phyloP scores from a whole-genome alignment of 1,140 invertebrate species.

The Sminthurides bifidus region DNA sequence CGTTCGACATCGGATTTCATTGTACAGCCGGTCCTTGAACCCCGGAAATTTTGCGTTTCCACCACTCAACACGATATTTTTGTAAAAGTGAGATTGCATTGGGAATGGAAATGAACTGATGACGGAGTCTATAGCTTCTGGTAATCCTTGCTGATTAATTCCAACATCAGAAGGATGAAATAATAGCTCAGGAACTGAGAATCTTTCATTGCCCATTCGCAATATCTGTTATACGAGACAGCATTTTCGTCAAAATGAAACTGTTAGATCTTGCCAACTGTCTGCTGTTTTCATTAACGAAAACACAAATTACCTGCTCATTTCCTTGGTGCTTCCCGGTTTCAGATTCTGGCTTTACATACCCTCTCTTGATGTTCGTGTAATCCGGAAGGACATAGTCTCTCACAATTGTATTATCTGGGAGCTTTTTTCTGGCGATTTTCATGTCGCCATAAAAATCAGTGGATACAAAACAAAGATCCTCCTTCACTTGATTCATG shows the following conservation, averaged over 20 bases:
- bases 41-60: conserved; percentile 74
- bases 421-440: conserved; percentile 51
- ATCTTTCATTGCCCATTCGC: conserved; percentile 80
- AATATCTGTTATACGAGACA: conserved; percentile 50
- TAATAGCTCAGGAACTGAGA: conserved; percentile 85
- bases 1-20: conserved; percentile 65
- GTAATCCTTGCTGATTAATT: conserved; percentile 85
- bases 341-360: conserved; percentile 47
- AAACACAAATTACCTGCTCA: conserved; percentile 41
- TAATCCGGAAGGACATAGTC: conserved; percentile 97
- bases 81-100: conserved; percentile 64
- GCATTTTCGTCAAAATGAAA: background rate
- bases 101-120: conserved; percentile 61
- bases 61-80: conserved; percentile 86
- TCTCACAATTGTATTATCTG: conserved; percentile 54
- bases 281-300: background rate
- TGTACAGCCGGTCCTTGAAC: conserved; percentile 64
- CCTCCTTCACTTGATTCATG: conserved; percentile 97
- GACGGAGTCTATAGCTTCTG: conserved; percentile 70
- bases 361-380: conserved; percentile 69
- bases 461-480: conserved; percentile 84
- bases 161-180: conserved; percentile 93
- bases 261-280: background rate
- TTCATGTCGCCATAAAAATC: conserved; percentile 78
- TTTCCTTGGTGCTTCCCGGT: conserved; percentile 47